These are phyloP conservation scores for Osedax frankpressi DNA, from an alignment of 2,888 invertebrate genomes.

Conservation along the genomic window DNA sequence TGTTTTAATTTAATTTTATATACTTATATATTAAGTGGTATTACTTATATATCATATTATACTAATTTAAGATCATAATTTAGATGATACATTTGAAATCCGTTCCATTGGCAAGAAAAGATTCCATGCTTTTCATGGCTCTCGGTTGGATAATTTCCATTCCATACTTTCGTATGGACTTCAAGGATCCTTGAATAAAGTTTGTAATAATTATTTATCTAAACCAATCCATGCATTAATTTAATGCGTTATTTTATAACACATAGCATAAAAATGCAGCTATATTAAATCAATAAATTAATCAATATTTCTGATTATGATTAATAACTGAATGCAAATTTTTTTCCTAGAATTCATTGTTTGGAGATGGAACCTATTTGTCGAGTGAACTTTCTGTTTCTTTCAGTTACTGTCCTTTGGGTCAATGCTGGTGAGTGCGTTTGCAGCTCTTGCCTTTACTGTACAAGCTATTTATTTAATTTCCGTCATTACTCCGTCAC, in stretches of 20 bases:
- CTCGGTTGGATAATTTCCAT: conserved; percentile 66
- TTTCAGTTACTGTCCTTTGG: conserved; percentile 58
- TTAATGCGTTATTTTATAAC: too few species aligned
- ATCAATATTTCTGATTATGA: too few species aligned
- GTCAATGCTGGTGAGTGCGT: conserved; percentile 50
- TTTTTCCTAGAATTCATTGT: conserved; percentile 53
- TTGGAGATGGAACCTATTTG: conserved; percentile 63
- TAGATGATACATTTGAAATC: conserved; percentile 22
- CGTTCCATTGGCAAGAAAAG: conserved; percentile 14
- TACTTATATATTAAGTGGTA: too few species aligned
- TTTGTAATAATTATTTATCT: too few species aligned
- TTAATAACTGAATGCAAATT: too few species aligned
- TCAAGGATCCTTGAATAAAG: conserved; percentile 59
- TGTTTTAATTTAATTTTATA: too few species aligned
- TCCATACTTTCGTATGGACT: conserved; percentile 66
- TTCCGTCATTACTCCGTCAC: neutral
- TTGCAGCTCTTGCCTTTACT: neutral
- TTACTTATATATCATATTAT: too few species aligned
- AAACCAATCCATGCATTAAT: too few species aligned
- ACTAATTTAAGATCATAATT: too few species aligned
- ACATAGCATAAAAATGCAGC: too few species aligned
- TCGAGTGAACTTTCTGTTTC: conserved; percentile 62
- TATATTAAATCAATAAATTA: too few species aligned
- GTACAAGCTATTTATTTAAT: conserved; percentile 33
- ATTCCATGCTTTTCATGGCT: conserved; percentile 61